phyloP scores from a whole-genome alignment of 2,113 vertebrate genomes.

The Myocastor coypus region DNA sequence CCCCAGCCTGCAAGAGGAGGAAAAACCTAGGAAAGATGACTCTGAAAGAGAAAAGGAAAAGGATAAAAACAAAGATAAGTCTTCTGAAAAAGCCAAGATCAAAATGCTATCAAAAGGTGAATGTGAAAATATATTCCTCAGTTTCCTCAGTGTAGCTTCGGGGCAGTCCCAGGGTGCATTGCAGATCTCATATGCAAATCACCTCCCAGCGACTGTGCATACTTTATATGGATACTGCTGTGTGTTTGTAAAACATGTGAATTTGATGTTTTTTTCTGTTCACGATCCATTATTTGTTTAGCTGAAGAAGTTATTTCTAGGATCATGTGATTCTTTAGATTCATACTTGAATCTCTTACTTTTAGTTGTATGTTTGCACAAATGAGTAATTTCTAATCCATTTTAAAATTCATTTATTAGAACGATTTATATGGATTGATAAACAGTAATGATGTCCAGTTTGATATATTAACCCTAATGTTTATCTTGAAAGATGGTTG shows the following conservation, averaged over 20 bases:
- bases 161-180: background rate
- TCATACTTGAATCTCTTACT: conserved; percentile 6
- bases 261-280: conserved; percentile 26
- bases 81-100: conserved; percentile 91
- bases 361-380: background rate
- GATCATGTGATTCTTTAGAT: background rate
- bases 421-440: background rate
- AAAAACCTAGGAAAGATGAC: conserved; percentile 90
- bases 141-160: conserved; percentile 7
- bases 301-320: conserved; percentile 46
- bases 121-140: conserved; percentile 75
- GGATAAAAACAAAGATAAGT: conserved; percentile 91
- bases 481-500: conserved; percentile 5
- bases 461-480: background rate
- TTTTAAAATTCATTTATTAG: conserved; percentile 23
- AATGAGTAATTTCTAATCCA: background rate
- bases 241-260: conserved; percentile 28
- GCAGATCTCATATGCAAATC: background rate
- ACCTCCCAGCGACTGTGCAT: background rate
- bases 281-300: conserved; percentile 32
- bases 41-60: conserved; percentile 91
- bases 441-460: background rate
- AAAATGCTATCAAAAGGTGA: conserved; percentile 95
- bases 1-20: conserved; percentile 90
- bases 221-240: background rate